Evolutionary conservation across 2,113 vertebrate species (phyloP), one percentile per base, ranked within the genome.

Genomic region (Cacatua alba): DNA sequence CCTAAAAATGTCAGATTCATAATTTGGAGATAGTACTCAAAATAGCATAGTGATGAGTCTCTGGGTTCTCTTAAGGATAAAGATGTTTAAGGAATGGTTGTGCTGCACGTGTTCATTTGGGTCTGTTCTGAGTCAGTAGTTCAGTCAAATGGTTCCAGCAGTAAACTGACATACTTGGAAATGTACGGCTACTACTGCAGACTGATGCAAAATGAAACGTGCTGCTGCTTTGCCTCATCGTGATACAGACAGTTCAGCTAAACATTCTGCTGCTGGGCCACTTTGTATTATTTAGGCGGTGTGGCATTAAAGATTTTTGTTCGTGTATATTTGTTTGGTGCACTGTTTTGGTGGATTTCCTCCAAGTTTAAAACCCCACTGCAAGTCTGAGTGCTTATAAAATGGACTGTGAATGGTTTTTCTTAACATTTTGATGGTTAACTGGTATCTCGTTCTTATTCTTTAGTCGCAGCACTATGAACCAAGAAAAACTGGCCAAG

Each of bases 401-500:
- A 68, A 57, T 2, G 4, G n/a, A 3, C 13, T 7, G 16, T 63
- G 29, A 10, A 2, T 6, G 2, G 25, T 44, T 78, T 55, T 87
- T 37, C 4, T 23, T 74, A 21, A 2, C 78, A 0, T 75, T 70
- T 77, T 59, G 10, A 3, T 43, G 25, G 19, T 28, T 82, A 72
- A 83, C 8, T 67, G 68, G 1, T 63, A 4, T 51, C 3, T 44
- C 1, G 4, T 74, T 74, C 17, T 94, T 90, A 16, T 12, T 74
- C 26, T 96, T 89, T 23, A 97, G 97, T 80, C 44, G 7, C 95
- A 97, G 76, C 94, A 99, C 81, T 86, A 99, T 99, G 99, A 99
- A 99, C 98, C 99, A 99, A 98, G 99, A 99, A 98, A 99, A 99
- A 89, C 98, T 99, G 76, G 99, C 99, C 95, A 99, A 99, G 98